Evolutionary conservation across 1,140 invertebrate species (phyloP).

Genomic region (Radopholus similis): DNA sequence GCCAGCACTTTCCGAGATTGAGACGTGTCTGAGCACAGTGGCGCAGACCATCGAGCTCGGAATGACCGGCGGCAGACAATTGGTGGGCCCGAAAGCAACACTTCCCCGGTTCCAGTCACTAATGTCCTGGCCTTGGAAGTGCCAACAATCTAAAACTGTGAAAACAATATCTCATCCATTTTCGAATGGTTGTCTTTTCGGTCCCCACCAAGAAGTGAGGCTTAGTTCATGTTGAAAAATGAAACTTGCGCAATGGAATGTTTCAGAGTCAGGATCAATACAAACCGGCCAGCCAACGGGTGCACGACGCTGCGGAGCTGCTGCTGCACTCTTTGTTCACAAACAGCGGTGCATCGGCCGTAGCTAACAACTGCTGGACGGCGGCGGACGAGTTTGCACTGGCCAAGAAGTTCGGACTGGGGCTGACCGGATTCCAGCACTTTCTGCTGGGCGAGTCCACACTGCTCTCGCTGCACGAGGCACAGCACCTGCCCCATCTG

Average conservation of each 20-base stretch:
- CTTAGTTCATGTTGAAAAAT: too few relatives aligned
- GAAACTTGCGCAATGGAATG: too few relatives aligned
- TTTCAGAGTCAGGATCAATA: slow-evolving; percentile 37
- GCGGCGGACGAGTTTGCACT: slow-evolving; percentile 45
- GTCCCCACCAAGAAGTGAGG: too few relatives aligned
- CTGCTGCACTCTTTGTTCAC: slow-evolving; percentile 47
- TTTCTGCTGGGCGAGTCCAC: slow-evolving; percentile 54
- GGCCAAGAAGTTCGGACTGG: slow-evolving; percentile 46
- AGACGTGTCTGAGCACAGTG: slow-evolving; percentile 83
- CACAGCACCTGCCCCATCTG: slow-evolving; percentile 41
- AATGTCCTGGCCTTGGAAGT: too few relatives aligned
- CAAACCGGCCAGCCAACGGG: slow-evolving; percentile 56
- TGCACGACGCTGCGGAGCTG: slow-evolving; percentile 52
- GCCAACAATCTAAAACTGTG: too few relatives aligned
- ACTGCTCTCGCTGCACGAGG: slow-evolving; percentile 51
- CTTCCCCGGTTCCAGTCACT: too few relatives aligned
- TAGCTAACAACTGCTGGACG: not conserved
- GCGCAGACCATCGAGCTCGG: slow-evolving; percentile 94
- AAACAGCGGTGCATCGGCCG: slow-evolving; percentile 1
- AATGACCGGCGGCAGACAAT: slow-evolving; percentile 85
- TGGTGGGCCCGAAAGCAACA: too few relatives aligned
- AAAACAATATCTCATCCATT: too few relatives aligned
- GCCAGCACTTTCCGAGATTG: slow-evolving; percentile 80
- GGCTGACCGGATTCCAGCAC: slow-evolving; percentile 48
- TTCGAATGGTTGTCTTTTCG: too few relatives aligned